Evolutionary conservation across 2,888 invertebrate genomes (phyloP), one percentile per base, ranked within the genome.

Genomic region (Catocala nupta): DNA sequence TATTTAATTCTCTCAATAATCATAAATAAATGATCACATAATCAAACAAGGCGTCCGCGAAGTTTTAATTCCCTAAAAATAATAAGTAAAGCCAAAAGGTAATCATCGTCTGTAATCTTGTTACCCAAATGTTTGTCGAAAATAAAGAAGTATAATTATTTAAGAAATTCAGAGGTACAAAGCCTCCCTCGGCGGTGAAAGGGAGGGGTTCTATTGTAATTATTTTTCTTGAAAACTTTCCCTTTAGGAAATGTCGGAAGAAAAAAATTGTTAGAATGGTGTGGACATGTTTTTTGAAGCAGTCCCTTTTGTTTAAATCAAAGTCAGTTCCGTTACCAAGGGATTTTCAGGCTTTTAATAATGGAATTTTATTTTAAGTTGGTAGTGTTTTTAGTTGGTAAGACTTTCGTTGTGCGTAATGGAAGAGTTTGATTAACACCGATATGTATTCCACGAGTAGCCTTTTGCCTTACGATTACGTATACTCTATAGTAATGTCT

Each of bases 191-290:
- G 60, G 60, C 76, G 88, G 69, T 81, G 86, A 88, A 87, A 88
- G 84, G 81, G 81, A 81, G 83, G 81, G 80, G 71, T 82, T 83
- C 85, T 25, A 82, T 85, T 89, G 87, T 93, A 93, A 93, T 93
- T 93, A 93, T 93, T 93, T 92, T 90, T 89, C 88, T 84, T 81
- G 76, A 82, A 87, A 92, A 91, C 88, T 91, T 91, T 86, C 80
- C 81, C 79, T 81, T 78, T 82, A 70, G 66, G 78, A 83, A 80
- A 84, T 84, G 84, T 87, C 87, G 84, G 71, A 77, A 64, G 72
- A 75, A 82, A 82, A 83, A 85, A 74, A 43, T 69, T 72, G 67
- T 65, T 64, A 73, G 72, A 54, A 63, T 68, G 59, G 6, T 67
- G 56, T 73, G 80, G 84, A 85, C 78, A 67, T 39, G 78, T 55